phyloP scores from a whole-genome alignment of 2,113 vertebrate genomes.

The Laticauda colubrina region DNA sequence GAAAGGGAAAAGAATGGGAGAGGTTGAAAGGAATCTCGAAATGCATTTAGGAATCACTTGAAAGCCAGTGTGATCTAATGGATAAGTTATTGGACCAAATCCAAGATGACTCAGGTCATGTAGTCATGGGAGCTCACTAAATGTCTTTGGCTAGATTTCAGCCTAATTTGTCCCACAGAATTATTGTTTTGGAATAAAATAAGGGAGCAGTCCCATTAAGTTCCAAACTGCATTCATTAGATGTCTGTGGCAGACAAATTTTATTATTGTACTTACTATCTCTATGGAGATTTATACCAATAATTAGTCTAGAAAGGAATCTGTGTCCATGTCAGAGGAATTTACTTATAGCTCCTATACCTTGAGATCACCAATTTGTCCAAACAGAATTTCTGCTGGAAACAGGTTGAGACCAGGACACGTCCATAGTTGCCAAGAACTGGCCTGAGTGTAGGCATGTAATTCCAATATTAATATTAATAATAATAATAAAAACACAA shows the following conservation, averaged over 20 bases:
- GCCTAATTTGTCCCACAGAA: not conserved
- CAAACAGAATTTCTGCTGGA: not conserved
- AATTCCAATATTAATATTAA: not conserved
- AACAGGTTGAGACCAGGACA: not conserved
- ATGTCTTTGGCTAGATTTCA: not conserved
- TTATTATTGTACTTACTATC: not conserved
- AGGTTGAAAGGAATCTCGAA: not conserved
- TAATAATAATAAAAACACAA: too few relatives aligned
- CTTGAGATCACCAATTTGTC: not conserved
- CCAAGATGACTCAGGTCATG: not conserved
- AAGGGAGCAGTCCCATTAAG: not conserved
- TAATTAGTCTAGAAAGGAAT: not conserved
- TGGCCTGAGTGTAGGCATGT: not conserved
- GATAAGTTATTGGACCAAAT: not conserved
- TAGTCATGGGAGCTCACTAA: not conserved
- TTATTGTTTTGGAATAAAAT: not conserved
- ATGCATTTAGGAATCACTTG: not conserved
- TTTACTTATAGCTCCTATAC: not conserved
- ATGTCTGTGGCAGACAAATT: not conserved
- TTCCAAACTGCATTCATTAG: not conserved
- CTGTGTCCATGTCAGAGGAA: not conserved
- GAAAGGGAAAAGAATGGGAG: not conserved
- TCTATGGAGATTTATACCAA: not conserved
- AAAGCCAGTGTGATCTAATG: not conserved
- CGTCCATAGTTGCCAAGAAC: not conserved